phyloP scores from a whole-genome alignment of 2,113 vertebrate species.

The Campylomormyrus tamandua region DNA sequence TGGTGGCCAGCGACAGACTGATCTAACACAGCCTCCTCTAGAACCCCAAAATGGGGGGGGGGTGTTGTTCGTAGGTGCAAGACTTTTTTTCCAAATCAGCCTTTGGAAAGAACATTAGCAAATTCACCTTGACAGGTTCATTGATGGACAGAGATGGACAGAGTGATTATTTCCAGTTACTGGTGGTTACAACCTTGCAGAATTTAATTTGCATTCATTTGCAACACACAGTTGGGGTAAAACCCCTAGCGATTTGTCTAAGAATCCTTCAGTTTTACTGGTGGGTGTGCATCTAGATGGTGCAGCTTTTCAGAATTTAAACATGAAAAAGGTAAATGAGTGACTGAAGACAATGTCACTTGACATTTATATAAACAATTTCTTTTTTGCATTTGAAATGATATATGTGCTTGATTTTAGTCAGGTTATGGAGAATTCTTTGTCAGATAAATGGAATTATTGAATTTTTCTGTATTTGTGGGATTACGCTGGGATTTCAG shows the following conservation, averaged over 20 bases:
- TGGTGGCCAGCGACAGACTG: not conserved
- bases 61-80: not conserved
- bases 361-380: not conserved
- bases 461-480: not conserved
- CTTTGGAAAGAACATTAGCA: not conserved
- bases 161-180: not conserved
- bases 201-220: not conserved
- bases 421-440: not conserved
- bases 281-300: not conserved
- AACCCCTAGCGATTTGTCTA: not conserved
- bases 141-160: not conserved
- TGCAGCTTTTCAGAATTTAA: not conserved
- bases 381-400: not conserved
- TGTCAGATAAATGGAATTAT: not conserved
- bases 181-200: not conserved
- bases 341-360: not conserved
- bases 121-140: not conserved
- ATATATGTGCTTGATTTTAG: not conserved
- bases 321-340: not conserved
- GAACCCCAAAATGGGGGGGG: not conserved
- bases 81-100: not conserved
- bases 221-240: not conserved
- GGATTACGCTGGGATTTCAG: not conserved
- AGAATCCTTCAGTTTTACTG: not conserved
- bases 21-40: not conserved